A percentile compares a stretch with the other conserved stretches of the same genome.
Evolutionary conservation across 2,797 vertebrate species (phyloP).

Genomic region (Pampus argenteus): DNA sequence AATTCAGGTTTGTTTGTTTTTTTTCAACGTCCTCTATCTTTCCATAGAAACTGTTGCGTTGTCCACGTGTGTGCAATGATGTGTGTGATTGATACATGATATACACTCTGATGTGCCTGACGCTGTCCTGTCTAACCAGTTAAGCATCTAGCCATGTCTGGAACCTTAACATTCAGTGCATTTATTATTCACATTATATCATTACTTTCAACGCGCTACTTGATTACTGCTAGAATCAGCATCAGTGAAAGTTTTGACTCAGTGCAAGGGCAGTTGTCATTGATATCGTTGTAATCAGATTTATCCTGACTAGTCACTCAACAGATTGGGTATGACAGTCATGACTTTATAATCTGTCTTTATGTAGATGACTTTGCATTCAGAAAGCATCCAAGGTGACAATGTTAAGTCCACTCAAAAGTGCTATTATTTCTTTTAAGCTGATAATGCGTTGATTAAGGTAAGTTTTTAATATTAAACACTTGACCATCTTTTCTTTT

Average conservation of each 20-base stretch:
- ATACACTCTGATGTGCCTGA: conserved; percentile 52
- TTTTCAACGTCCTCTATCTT: conserved; percentile 20
- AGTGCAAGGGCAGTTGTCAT: conserved; percentile 66
- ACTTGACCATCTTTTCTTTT: conserved; percentile 37
- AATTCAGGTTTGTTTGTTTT: too few species aligned
- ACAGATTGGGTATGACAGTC: conserved; percentile 69
- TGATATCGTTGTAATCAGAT: conserved; percentile 66
- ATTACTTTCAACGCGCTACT: conserved; percentile 39
- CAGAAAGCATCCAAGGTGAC: conserved; percentile 56
- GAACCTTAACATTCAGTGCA: conserved; percentile 34
- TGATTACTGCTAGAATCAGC: conserved; percentile 51
- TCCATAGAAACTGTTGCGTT: background rate
- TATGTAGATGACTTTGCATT: conserved; percentile 50
- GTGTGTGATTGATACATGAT: conserved; percentile 57
- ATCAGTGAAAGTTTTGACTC: conserved; percentile 61
- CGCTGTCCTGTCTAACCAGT: conserved; percentile 55
- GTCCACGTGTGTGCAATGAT: conserved; percentile 19
- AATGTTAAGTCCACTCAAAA: conserved; percentile 38
- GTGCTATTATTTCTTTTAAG: conserved; percentile 42
- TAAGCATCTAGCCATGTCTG: conserved; percentile 28
- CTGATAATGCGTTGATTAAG: conserved; percentile 66
- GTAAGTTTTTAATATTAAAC: conserved; percentile 71
- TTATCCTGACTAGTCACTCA: conserved; percentile 69
- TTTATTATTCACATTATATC: conserved; percentile 49
- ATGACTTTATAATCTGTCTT: conserved; percentile 67